Base-by-base conservation (phyloP, 1,140 invertebrate species). In the Brachionus paranguensis region DNA sequence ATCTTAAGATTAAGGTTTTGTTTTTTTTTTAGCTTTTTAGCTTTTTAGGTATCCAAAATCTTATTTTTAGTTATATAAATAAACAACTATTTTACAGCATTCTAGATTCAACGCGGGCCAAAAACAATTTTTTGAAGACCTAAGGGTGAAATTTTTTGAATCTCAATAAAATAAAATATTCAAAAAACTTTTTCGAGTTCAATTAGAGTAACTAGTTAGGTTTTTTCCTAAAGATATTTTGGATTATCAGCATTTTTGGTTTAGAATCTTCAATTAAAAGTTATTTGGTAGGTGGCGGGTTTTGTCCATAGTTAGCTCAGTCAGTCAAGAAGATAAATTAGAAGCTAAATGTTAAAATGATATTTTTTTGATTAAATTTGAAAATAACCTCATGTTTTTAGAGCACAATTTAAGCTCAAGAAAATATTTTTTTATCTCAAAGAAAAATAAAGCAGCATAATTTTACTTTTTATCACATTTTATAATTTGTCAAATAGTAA, bases 71-170 rank as follows among this genome's bases (percentile, higher is more conserved):
- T 33, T 43, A 72, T 72, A 72, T 72, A 72, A 72, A 72, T 43
- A 72, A 41, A 72, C 68, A 72, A 72, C 17, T 37, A 43, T 72
- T 72, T 72, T 43, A 72, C 68, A 72, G 68, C 33, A 72, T 72
- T 43, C 37, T 43, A 72, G 68, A 43, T 37, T 72, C 17, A 6
- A 33, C 33, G 41, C 4, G 20, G 68, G 68, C 41, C 43, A 72
- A 41, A 72, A 72, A 43, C 68, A 43, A 72, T 72, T 72, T 72
- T 43, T 10, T 72, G 68, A 72, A 72, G 37, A 72, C 68, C n/a
- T 43, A 17, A 6, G 20, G 20, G 29, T 8, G 4, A 43, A 20
- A 43, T 33, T 68, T 20, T 11, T 10, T 14, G 41, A 41, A 72
- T 17, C 53, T 60, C 17, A 20, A 60, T 60, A 20, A 60, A 60